Base-by-base conservation (phyloP, 2,888 invertebrate species). In the Polymixis lichenea region DNA sequence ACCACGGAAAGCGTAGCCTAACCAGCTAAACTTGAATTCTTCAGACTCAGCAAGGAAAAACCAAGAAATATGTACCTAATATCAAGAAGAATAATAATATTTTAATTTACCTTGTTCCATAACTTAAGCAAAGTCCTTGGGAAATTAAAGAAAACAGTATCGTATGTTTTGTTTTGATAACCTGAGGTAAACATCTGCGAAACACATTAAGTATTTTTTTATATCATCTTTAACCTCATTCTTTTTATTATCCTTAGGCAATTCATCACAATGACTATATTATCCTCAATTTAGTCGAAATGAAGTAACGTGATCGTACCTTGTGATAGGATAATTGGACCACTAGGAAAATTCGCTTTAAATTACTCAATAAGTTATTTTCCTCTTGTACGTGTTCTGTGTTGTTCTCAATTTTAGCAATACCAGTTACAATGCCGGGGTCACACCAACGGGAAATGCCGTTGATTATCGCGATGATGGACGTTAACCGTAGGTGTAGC, bases 101-200 rank as follows among this genome's bases (percentile, higher is more conserved):
- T 72, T 25, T 6, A 49, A 58, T 32, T 76, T 55, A 70, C 70
- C 71, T 77, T 65, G 71, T 22, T n/a, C 71, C 32, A 53, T n/a
- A n/a, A n/a, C n/a, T n/a, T n/a, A n/a, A n/a, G n/a, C n/a, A n/a
- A n/a, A n/a, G n/a, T 11, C 71, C 53, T 71, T 78, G 22, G 7
- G 0, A 46, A 61, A 38, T 25, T n/a, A n/a, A 32, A 25, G 7
- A 64, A 49, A 67, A 71, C 7, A 38, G 11, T 6, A 19, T 65
- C 1, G 2, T 17, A 13, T 17, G 4, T 28, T 28, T 65, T 55
- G 11, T 53, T 58, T 25, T 60, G 60, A 19, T 51, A 51, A 51
- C 13, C 53, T 67, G 17, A 13, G 32, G 15, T 51, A 58, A 46
- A 53, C 25, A n/a, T 53, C 8, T 77, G 17, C 32, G 6, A 55